Percentiles rank a stretch among this genome's conserved stretches.
Conservation (phyloP, 2,888 invertebrate genomes). For the Cerastoderma edule region DNA sequence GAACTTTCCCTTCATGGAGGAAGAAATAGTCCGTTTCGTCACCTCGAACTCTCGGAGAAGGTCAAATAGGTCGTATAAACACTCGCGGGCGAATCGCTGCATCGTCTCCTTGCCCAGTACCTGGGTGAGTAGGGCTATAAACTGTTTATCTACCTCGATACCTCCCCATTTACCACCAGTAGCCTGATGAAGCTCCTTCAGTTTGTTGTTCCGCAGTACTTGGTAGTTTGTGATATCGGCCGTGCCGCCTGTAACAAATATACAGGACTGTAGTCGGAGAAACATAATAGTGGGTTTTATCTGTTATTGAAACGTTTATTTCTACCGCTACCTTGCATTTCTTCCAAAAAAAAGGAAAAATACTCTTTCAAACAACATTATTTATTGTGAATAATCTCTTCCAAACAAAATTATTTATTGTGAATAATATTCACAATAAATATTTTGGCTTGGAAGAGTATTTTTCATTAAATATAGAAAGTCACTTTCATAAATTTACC, state of each 20-base stretch:
- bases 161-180: slow-evolving; percentile 33
- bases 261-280: too few species aligned
- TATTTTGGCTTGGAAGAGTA: too few species aligned
- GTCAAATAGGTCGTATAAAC: slow-evolving; percentile 40
- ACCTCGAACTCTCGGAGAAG: slow-evolving; percentile 55
- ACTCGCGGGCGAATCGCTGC: slow-evolving; percentile 36
- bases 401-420: too few species aligned
- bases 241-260: slow-evolving; percentile 45
- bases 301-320: too few species aligned
- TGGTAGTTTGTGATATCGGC: slow-evolving; percentile 55
- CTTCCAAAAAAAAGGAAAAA: too few species aligned
- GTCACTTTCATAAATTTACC: too few species aligned
- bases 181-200: slow-evolving; percentile 50
- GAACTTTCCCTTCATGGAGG: slow-evolving; percentile 35
- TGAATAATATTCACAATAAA: too few species aligned
- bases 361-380: too few species aligned
- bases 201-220: slow-evolving; percentile 32
- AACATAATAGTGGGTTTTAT: too few species aligned
- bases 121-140: slow-evolving; percentile 17
- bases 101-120: slow-evolving; percentile 43
- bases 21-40: slow-evolving; percentile 38
- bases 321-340: too few species aligned
- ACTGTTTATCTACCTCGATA: slow-evolving; percentile 22
- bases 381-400: too few species aligned
- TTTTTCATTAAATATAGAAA: too few species aligned